These are phyloP conservation scores for Galagoides demidoff DNA, from an alignment of 2,797 vertebrate species.

Conservation along the genomic window DNA sequence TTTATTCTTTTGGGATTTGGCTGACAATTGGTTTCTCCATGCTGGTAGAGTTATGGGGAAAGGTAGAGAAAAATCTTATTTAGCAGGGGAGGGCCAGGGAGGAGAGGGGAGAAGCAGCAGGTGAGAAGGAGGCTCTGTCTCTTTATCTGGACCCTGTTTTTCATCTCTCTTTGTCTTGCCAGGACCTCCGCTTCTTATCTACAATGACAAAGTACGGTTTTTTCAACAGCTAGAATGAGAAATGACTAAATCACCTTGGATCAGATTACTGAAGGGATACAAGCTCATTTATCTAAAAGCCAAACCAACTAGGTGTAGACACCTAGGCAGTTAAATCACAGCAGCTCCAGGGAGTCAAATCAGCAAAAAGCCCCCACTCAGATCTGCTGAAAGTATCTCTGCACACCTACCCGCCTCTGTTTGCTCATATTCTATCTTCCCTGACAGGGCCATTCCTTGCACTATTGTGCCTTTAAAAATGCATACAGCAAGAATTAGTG, in stretches of 20 bases:
- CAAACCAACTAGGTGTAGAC: not conserved
- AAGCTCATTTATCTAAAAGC: conserved; percentile 42
- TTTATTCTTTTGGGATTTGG: conserved; percentile 52
- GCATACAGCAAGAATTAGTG: not conserved
- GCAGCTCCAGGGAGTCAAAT: not conserved
- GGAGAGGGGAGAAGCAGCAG: not conserved
- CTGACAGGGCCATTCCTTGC: not conserved
- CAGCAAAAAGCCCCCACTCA: not conserved
- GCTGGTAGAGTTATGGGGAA: not conserved
- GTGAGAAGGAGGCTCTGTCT: not conserved
- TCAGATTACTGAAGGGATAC: conserved; percentile 36
- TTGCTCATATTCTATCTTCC: not conserved
- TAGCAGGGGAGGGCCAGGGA: too few relatives aligned
- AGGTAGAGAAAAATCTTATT: conserved; percentile 21
- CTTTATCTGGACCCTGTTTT: conserved; percentile 8
- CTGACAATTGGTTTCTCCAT: conserved; percentile 36
- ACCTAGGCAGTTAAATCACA: conserved; percentile 1
- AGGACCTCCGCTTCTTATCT: not conserved
- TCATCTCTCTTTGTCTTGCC: not conserved
- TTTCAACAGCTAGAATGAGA: conserved; percentile 56
- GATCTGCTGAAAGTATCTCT: not conserved
- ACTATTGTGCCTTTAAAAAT: not conserved
- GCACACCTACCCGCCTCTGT: not conserved
- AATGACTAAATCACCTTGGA: conserved; percentile 41
- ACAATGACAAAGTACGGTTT: not conserved